These are phyloP conservation scores for Corticium candelabrum DNA, from an alignment of 37 sponge, comb jelly and placozoan species.

Conservation along the genomic window DNA sequence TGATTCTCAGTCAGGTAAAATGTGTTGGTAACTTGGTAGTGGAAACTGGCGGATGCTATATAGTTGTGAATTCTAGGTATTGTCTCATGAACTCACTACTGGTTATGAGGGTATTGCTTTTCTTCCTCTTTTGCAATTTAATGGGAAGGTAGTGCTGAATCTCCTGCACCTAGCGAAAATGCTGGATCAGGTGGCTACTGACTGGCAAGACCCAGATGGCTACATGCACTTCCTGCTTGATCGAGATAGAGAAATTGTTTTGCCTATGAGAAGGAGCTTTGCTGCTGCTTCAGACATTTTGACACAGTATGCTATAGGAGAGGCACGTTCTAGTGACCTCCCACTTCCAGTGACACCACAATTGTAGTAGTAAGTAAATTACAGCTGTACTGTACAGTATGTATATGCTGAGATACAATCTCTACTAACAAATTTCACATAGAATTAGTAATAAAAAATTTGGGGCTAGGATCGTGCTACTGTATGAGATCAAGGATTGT, in stretches of 20 bases:
- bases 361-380: too few species aligned
- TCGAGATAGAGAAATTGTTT: background rate
- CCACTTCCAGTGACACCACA: too few species aligned
- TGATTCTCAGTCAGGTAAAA: background rate
- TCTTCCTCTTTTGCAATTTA: background rate
- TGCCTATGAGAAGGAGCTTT: background rate
- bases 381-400: too few species aligned
- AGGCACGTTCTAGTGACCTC: background rate
- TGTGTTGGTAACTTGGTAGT: too few species aligned
- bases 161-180: background rate
- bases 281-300: background rate
- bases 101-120: background rate
- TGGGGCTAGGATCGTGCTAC: too few species aligned
- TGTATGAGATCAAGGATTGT: too few species aligned
- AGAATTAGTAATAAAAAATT: too few species aligned
- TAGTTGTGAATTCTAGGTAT: background rate
- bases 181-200: background rate
- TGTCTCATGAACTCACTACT: background rate
- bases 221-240: background rate
- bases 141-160: background rate
- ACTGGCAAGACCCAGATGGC: background rate
- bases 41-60: too few species aligned
- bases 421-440: too few species aligned
- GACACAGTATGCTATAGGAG: background rate
- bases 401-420: too few species aligned